Percentiles rank a stretch among this genome's conserved stretches.
phyloP scores from a whole-genome alignment of 1,140 invertebrate genomes.

The Drosophila quadrilineata region DNA sequence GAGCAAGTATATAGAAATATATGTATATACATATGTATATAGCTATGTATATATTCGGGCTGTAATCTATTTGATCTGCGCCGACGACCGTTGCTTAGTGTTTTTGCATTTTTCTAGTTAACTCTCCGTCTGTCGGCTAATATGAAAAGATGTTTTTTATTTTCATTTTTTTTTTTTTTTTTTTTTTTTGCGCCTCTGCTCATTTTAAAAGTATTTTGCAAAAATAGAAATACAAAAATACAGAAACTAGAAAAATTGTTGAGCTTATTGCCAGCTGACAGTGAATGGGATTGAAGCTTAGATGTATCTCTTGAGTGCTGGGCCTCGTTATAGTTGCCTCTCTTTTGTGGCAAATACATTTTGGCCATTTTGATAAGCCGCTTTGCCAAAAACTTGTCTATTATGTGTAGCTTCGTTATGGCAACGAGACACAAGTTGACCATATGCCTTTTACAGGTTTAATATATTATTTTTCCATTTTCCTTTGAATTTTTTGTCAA shows the following conservation, averaged over 20 bases:
- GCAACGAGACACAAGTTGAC: slow-evolving; percentile 7
- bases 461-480: too few species aligned
- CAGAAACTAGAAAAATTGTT: slow-evolving; percentile 7
- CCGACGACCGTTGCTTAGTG: slow-evolving; percentile 52
- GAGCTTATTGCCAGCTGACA: slow-evolving; percentile 12
- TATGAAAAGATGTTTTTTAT: slow-evolving; percentile 51
- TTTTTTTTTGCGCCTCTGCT: too few species aligned
- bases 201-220: slow-evolving; percentile 33
- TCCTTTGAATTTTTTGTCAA: slow-evolving; percentile 1
- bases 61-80: slow-evolving; percentile 76
- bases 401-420: slow-evolving; percentile 8
- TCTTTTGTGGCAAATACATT: slow-evolving; percentile 20
- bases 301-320: not conserved
- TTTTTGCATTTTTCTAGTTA: slow-evolving; percentile 63
- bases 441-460: too few species aligned
- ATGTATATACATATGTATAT: slow-evolving; percentile 36
- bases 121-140: slow-evolving; percentile 36
- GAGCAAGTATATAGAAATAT: not conserved
- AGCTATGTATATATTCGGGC: slow-evolving; percentile 12
- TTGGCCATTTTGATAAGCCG: too few species aligned
- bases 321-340: not conserved
- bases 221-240: not conserved
- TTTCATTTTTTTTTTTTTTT: too few species aligned
- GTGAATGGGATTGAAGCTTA: not conserved
- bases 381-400: too few species aligned